A percentile compares a stretch with the other conserved stretches of the same genome.
phyloP scores from a whole-genome alignment of 2,113 vertebrate species.

The Semicossyphus pulcher region DNA sequence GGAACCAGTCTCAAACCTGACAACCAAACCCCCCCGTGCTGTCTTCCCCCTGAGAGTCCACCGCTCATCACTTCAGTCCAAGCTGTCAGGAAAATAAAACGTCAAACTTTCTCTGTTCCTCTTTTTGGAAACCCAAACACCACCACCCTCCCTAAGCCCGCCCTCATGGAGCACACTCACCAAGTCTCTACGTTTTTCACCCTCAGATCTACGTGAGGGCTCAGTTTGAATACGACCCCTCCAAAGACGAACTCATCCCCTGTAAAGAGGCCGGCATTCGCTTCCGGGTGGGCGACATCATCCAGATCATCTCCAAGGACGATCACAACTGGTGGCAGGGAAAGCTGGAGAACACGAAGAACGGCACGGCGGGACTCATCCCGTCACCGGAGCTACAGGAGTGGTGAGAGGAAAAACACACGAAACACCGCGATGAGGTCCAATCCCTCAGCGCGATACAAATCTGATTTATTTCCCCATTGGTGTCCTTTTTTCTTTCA shows the following conservation, averaged over 20 bases:
- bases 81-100: no score
- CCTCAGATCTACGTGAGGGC: slow-evolving; percentile 96
- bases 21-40: slow-evolving; percentile 3
- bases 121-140: not conserved
- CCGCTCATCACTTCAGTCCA: slow-evolving; percentile 2
- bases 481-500: no score
- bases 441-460: no score
- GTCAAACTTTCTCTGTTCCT: not conserved
- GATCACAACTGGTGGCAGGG: slow-evolving; percentile 99
- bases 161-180: not conserved
- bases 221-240: slow-evolving; percentile 98
- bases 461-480: no score
- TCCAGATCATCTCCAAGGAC: slow-evolving; percentile 99
- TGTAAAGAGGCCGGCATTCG: slow-evolving; percentile 98
- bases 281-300: slow-evolving; percentile 97
- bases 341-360: slow-evolving; percentile 98
- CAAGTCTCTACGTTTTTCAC: not conserved
- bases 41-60: not conserved
- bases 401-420: slow-evolving; percentile 86
- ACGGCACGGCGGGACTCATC: slow-evolving; percentile 97
- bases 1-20: slow-evolving; percentile 38
- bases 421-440: not conserved
- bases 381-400: slow-evolving; percentile 99
- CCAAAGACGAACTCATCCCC: slow-evolving; percentile 98
- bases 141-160: not conserved